Evolutionary conservation across 1,140 invertebrate genomes (phyloP).

Genomic region (Drosophila saltans): DNA sequence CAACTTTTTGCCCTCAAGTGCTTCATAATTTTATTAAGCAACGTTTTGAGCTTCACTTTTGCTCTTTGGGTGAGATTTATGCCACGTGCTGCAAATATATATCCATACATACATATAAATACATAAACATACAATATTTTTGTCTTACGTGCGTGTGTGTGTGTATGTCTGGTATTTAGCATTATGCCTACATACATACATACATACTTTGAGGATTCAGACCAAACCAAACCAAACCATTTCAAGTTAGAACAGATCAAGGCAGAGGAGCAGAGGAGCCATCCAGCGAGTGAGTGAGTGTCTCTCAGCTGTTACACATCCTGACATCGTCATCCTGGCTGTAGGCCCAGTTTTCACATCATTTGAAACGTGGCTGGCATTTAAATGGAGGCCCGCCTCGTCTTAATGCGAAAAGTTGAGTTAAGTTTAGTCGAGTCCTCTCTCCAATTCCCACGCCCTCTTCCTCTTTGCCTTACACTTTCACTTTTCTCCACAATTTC

Average conservation of each 20-base stretch:
- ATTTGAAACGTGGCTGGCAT: conserved; percentile 65
- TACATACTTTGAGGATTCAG: conserved; percentile 30
- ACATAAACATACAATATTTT: not conserved
- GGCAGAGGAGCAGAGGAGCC: not conserved
- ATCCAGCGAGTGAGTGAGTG: conserved; percentile 5
- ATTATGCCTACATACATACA: not conserved
- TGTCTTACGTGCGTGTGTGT: not conserved
- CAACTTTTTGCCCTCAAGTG: conserved; percentile 41
- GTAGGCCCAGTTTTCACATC: conserved; percentile 64
- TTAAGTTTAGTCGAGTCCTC: conserved; percentile 8
- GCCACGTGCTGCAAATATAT: conserved; percentile 62
- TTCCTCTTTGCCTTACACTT: conserved; percentile 12
- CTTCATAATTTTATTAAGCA: conserved; percentile 69
- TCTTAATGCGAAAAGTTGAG: conserved; percentile 39
- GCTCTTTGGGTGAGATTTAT: conserved; percentile 45
- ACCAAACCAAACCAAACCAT: conserved; percentile 14
- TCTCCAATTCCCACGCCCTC: not conserved
- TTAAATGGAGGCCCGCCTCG: conserved; percentile 45
- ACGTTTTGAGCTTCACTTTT: conserved; percentile 31
- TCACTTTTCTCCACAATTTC: not conserved
- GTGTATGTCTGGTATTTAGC: conserved; percentile 2
- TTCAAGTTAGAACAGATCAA: not conserved
- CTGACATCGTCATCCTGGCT: conserved; percentile 12
- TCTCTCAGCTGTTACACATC: conserved; percentile 19
- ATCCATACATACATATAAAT: not conserved